A percentile compares a stretch with the other conserved stretches of the same genome.
phyloP scores from a whole-genome alignment of 2,888 invertebrate species.

The Coelinius sp. region DNA sequence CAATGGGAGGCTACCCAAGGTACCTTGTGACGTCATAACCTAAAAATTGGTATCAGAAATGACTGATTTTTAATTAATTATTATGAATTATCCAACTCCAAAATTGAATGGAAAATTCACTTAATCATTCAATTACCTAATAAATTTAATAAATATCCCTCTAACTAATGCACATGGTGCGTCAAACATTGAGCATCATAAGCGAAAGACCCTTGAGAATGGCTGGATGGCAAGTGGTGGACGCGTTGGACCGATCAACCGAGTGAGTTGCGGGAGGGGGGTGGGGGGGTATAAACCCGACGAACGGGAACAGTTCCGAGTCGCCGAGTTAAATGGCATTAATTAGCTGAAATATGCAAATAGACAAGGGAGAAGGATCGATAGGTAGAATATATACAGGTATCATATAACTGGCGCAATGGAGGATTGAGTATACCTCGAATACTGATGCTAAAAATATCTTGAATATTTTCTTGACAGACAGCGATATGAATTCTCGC shows the following conservation, averaged over 20 bases:
- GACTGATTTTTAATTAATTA: too few relatives aligned
- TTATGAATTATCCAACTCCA: too few relatives aligned
- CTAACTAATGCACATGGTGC: conserved; percentile 24
- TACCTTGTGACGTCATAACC: too few relatives aligned
- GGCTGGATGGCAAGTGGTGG: conserved; percentile 34
- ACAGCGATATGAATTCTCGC: conserved; percentile 1
- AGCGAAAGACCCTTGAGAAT: conserved; percentile 57
- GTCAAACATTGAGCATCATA: conserved; percentile 32
- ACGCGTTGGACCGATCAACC: conserved; percentile 57
- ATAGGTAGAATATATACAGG: conserved; percentile 48
- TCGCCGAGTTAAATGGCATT: conserved; percentile 55
- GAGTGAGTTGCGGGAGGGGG: conserved; percentile 35
- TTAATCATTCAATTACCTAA: too few relatives aligned
- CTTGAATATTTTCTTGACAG: conserved; percentile 4
- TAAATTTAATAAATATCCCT: neutral
- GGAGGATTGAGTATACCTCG: neutral
- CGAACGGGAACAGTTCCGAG: conserved; percentile 41
- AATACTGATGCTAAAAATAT: neutral
- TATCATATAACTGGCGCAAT: conserved; percentile 27
- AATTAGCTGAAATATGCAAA: conserved; percentile 64
- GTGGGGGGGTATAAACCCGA: conserved; percentile 48
- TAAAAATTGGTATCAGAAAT: too few relatives aligned
- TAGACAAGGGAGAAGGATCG: conserved; percentile 53
- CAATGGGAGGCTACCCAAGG: too few relatives aligned
- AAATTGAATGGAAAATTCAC: too few relatives aligned